phyloP scores from a whole-genome alignment of 2,888 invertebrate species.

The Drosophila meridionalis region DNA sequence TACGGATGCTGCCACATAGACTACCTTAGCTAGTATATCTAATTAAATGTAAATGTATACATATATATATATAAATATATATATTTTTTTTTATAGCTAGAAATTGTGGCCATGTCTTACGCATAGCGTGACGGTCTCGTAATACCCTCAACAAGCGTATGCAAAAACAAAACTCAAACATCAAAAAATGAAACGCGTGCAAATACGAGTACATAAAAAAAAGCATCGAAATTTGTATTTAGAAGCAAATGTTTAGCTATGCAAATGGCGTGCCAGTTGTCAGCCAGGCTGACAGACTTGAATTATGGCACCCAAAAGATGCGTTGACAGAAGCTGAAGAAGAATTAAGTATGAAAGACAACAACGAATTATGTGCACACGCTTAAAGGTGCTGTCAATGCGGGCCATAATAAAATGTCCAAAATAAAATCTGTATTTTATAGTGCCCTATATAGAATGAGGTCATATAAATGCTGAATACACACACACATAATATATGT shows the following conservation, averaged over 20 bases:
- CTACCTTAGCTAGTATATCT: not conserved
- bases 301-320: conserved; percentile 77
- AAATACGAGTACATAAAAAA: conserved; percentile 55
- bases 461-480: conserved; percentile 9
- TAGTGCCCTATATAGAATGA: conserved; percentile 28
- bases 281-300: conserved; percentile 57
- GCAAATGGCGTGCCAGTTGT: conserved; percentile 75
- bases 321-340: conserved; percentile 67
- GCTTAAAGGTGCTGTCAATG: conserved; percentile 72
- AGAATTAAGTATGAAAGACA: conserved; percentile 45
- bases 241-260: conserved; percentile 78
- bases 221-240: conserved; percentile 66
- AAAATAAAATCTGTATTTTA: conserved; percentile 34
- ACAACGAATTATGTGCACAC: conserved; percentile 48
- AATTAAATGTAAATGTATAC: not conserved
- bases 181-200: conserved; percentile 51
- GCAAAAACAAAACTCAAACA: not conserved
- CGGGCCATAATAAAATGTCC: conserved; percentile 52
- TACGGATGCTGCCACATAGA: not conserved
- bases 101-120: not conserved
- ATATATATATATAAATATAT: not conserved
- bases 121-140: not conserved
- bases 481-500: not conserved
- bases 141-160: not conserved
- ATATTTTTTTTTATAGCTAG: not conserved